A percentile compares a stretch with the other conserved stretches of the same genome.
Evolutionary conservation across 2,797 vertebrate species (phyloP).

Genomic region (Paramormyrops hopkinsi): DNA sequence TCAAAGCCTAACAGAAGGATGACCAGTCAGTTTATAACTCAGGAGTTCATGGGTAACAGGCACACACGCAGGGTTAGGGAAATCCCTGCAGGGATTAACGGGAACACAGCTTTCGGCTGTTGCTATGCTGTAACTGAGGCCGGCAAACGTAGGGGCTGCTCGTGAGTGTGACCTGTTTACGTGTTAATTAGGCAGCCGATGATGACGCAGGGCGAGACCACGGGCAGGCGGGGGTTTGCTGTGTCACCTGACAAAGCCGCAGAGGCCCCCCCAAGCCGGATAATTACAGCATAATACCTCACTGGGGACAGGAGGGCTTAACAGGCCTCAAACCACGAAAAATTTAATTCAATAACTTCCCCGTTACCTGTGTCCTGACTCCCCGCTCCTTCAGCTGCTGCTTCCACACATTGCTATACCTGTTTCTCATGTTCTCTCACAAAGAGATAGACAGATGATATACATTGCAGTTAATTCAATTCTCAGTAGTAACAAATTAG

Average conservation of each 20-base stretch:
- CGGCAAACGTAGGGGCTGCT: background rate
- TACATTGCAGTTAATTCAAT: background rate
- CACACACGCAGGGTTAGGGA: background rate
- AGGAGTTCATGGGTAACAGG: background rate
- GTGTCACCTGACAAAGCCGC: conserved; percentile 2
- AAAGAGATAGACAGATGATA: background rate
- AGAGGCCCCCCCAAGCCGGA: conserved; percentile 10
- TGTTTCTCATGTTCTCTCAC: background rate
- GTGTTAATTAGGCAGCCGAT: background rate
- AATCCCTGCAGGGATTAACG: background rate
- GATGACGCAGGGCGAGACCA: background rate
- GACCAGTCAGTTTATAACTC: background rate
- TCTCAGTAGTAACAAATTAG: background rate
- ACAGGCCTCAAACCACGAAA: conserved; percentile 28
- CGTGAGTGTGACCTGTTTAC: background rate
- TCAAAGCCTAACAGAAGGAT: background rate
- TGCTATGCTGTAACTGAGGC: background rate
- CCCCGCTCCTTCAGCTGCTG: background rate
- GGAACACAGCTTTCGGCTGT: background rate
- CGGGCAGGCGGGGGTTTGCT: background rate
- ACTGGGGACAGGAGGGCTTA: conserved; percentile 27
- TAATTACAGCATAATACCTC: conserved; percentile 32
- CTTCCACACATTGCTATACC: background rate
- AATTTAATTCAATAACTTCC: conserved; percentile 46
- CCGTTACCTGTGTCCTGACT: conserved; percentile 22